Percentiles rank a stretch among this genome's conserved stretches.
phyloP scores from a whole-genome alignment of 2,797 vertebrate genomes.

The Megaceryle alcyon region DNA sequence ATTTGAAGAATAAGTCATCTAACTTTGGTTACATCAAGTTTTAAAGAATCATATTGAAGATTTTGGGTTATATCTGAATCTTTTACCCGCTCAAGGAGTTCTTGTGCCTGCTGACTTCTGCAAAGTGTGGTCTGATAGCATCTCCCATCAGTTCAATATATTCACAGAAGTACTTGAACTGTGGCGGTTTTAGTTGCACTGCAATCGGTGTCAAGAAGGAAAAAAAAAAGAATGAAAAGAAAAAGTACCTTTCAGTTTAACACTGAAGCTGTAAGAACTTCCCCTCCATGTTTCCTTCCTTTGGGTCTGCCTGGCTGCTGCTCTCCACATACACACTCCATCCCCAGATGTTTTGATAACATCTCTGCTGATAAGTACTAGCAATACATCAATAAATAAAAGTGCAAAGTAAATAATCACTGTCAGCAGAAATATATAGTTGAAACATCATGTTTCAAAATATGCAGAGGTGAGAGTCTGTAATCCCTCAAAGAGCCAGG shows the following conservation, averaged over 20 bases:
- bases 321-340: background rate
- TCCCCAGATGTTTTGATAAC: conserved; percentile 53
- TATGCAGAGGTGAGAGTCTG: conserved; percentile 9
- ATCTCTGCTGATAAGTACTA: conserved; percentile 34
- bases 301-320: background rate
- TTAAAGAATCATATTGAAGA: background rate
- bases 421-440: conserved; percentile 43
- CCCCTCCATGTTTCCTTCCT: background rate
- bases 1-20: background rate
- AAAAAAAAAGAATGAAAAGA: too few species aligned
- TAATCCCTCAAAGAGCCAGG: conserved; percentile 23
- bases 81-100: background rate
- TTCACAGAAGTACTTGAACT: conserved; percentile 8
- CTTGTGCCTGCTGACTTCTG: conserved; percentile 2
- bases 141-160: background rate
- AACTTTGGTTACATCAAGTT: background rate
- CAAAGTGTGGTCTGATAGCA: background rate
- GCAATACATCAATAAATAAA: conserved; percentile 42
- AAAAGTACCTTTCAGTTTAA: background rate
- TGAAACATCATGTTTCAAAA: conserved; percentile 16
- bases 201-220: background rate
- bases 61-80: background rate
- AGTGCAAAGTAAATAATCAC: conserved; percentile 65
- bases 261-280: background rate
- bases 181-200: background rate